A percentile compares a stretch with the other conserved stretches of the same genome.
Evolutionary conservation across 2,888 invertebrate genomes (phyloP).

Genomic region (Rhimphoctona megacephalus): DNA sequence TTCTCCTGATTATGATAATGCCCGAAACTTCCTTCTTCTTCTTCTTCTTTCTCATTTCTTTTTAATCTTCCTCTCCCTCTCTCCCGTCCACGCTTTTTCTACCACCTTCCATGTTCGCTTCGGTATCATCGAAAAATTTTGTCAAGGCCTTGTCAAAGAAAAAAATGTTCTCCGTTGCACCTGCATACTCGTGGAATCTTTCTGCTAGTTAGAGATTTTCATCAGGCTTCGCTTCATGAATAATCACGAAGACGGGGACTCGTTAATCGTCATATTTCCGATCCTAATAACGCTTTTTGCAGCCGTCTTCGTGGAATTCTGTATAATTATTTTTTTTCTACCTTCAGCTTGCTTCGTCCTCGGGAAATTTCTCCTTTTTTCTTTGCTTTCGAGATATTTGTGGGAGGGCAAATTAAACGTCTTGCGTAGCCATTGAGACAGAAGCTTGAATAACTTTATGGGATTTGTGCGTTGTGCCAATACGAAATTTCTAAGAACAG

Average conservation of each 20-base stretch:
- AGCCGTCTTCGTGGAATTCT: conserved; percentile 20
- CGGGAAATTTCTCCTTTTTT: conserved; percentile 9
- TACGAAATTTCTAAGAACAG: too few relatives aligned
- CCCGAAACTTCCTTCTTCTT: conserved; percentile 42
- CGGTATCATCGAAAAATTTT: conserved; percentile 44
- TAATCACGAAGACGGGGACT: conserved; percentile 47
- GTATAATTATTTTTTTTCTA: not conserved
- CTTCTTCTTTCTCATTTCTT: conserved; percentile 16
- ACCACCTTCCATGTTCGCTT: not conserved
- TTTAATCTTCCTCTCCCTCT: not conserved
- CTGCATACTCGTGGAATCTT: conserved; percentile 39
- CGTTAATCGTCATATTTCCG: conserved; percentile 47
- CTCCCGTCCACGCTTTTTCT: not conserved
- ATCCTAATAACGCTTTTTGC: conserved; percentile 10
- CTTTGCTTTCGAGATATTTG: not conserved
- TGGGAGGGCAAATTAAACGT: not conserved
- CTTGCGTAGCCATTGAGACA: not conserved
- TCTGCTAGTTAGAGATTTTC: conserved; percentile 35
- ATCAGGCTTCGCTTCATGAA: conserved; percentile 51
- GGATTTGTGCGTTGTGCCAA: not conserved
- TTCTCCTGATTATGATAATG: conserved; percentile 67
- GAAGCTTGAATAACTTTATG: not conserved
- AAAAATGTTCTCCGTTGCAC: conserved; percentile 40
- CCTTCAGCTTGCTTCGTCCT: not conserved
- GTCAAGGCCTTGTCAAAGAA: conserved; percentile 9